Evolutionary conservation across 2,888 invertebrate genomes (phyloP), one percentile per base, ranked within the genome.

Genomic region (Eupithecia vulgata): DNA sequence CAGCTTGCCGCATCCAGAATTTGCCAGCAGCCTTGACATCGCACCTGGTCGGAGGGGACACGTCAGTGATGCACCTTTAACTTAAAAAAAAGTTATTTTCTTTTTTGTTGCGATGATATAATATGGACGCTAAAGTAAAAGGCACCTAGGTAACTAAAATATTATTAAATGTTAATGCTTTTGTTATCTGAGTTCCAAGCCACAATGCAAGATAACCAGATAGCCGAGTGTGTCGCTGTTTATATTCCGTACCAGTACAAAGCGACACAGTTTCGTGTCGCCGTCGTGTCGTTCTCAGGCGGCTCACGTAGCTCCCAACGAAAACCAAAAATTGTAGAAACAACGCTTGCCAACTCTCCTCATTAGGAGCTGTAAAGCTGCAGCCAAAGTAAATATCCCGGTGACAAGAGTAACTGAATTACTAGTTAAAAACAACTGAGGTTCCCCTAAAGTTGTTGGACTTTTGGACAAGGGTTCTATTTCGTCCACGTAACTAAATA

Each of bases 271-370:
- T 75, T 75, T 21, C 42, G 66, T 30, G 21, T 15, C 61, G 34
- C 17, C 61, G 15, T 30, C 59, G n/a, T n/a, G n/a, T n/a, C n/a
- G n/a, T 75, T 70, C 21, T 12, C 21, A 79, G 68, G 74, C 74
- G 4, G n/a, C 48, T 76, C 80, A 80, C 80, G 80, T 80, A 68
- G 25, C 57, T 69, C 61, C 45, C 57, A 76, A 76, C 70, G 76
- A 75, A 78, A 71, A 80, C 80, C 80, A 78, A 78, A 81, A 81
- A 81, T 79, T 76, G 78, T 68, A 73, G 73, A 74, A 77, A 76
- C 74, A 72, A 73, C 68, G 72, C 73, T 69, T 80, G 81, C 81
- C 81, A 81, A 79, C 70, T 75, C 76, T 69, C 74, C 77, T 80
- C 81, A 81, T 81, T 81, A 80, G 73, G 70, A 40, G 70, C 70